Conservation (phyloP, 2,113 vertebrate genomes). For the Shinisaurus crocodilurus region DNA sequence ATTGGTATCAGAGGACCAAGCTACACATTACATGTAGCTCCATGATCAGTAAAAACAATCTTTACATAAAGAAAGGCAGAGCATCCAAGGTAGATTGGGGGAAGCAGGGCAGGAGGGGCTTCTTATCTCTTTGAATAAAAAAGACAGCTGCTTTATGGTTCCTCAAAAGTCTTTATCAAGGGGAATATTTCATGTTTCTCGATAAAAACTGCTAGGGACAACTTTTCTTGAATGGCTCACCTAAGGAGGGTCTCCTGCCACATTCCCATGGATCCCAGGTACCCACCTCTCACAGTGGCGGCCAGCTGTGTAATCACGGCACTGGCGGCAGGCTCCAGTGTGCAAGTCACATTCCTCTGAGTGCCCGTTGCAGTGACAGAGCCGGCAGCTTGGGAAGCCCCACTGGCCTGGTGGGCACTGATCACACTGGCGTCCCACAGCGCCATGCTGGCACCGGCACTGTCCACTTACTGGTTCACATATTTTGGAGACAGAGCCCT, state of each 20-base stretch:
- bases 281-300: slow-evolving; percentile 81
- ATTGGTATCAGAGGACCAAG: background rate
- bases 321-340: slow-evolving; percentile 74
- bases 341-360: slow-evolving; percentile 77
- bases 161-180: background rate
- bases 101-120: no score
- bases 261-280: background rate
- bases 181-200: background rate
- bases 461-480: slow-evolving; percentile 82
- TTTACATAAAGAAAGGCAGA: background rate
- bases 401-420: slow-evolving; percentile 76
- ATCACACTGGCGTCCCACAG: slow-evolving; percentile 80
- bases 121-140: background rate
- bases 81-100: background rate
- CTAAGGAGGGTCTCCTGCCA: background rate
- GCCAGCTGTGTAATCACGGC: slow-evolving; percentile 76
- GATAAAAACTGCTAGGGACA: background rate
- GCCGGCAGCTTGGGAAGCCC: slow-evolving; percentile 83
- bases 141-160: background rate
- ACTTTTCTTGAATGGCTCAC: background rate
- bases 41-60: background rate
- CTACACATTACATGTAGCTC: background rate
- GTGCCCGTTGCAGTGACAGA: slow-evolving; percentile 84
- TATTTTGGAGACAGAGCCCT: slow-evolving; percentile 79
- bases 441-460: slow-evolving; percentile 78